Evolutionary conservation across 1,140 invertebrate species (phyloP), one percentile per base, ranked within the genome.

Genomic region (Drosophila saltans): DNA sequence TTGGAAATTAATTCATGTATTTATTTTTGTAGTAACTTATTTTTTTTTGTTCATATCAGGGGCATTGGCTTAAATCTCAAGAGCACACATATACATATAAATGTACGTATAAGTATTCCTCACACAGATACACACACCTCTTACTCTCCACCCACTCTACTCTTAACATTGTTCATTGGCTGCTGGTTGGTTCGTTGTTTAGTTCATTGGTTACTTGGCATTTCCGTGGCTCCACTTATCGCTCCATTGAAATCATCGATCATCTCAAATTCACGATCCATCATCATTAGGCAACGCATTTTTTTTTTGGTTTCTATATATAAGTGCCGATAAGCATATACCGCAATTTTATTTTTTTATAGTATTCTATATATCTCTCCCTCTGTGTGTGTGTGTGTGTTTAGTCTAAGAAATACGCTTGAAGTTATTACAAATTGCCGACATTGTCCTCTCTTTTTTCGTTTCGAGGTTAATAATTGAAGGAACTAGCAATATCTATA

Each of bases 241-340:
- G 67, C 6, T 36, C 6, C 45, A 66, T 43, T 74, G 80, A 78
- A 88, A 89, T 88, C 84, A 88, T 88, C 84, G 84, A 88, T 88
- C 84, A 88, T 89, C 84, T 89, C 84, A 78, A 84, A 89, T 81
- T 88, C 78, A 88, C 85, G 84, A 88, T 88, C 84, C 84, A 89
- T 88, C 84, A 88, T 88, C 84, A 88, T 88, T 88, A 88, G 80
- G 43, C 70, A 68, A 73, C 69, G 69, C 63, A 72, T 78, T 78
- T 78, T 7, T 52, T 36, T 58, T 70, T 26, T 43, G 39, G 26
- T 43, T 9, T 36, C 21, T 72, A 64, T 16, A 16, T 75, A 67
- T 7, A 70, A 28, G 40, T 7, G 8, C 4, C 16, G 45, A 52
- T 52, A 52, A 52, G 45, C 45, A 52, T 56, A 52, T 56, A 36